Evolutionary conservation across 2,797 vertebrate species (phyloP).

Genomic region (Falco biarmicus): DNA sequence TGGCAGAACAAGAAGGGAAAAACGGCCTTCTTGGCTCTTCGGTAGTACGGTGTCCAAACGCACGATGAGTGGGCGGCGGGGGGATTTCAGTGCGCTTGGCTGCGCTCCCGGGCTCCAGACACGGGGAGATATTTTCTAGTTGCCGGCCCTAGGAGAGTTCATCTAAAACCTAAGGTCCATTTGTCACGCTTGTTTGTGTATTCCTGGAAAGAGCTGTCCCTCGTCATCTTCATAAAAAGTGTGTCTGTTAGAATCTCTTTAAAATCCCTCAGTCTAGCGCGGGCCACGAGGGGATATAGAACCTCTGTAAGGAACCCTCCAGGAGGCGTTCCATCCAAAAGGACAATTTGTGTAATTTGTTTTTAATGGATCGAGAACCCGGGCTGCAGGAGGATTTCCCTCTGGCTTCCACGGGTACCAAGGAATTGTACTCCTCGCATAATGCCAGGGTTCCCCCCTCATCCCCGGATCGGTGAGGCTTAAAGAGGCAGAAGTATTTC

Average conservation of each 20-base stretch:
- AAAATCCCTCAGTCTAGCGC: constrained; percentile 83
- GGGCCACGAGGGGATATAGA: constrained; percentile 94
- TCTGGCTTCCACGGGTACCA: constrained; percentile 70
- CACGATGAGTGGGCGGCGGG: background rate
- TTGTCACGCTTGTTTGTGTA: background rate
- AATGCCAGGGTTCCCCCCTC: constrained; percentile 76
- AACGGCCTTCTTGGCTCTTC: background rate
- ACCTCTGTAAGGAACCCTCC: constrained; percentile 93
- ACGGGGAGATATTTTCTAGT: background rate
- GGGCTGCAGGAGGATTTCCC: constrained; percentile 79
- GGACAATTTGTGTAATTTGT: constrained; percentile 92
- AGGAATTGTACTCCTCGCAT: constrained; percentile 61
- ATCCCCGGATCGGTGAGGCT: constrained; percentile 81
- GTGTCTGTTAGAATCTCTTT: constrained; percentile 41
- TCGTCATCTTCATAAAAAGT: constrained; percentile 52
- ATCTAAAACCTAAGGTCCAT: constrained; percentile 69
- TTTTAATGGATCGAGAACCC: constrained; percentile 80
- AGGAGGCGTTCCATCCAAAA: constrained; percentile 97
- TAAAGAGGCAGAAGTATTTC: constrained; percentile 97
- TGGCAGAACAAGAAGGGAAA: background rate
- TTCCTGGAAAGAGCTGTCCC: constrained; percentile 62
- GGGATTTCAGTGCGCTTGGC: background rate
- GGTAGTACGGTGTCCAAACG: background rate
- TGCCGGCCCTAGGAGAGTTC: constrained; percentile 32
- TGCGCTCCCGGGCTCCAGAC: constrained; percentile 12